Percentiles rank a stretch among this genome's conserved stretches.
Evolutionary conservation across 2,797 vertebrate species (phyloP).

Genomic region (Hirundo rustica): DNA sequence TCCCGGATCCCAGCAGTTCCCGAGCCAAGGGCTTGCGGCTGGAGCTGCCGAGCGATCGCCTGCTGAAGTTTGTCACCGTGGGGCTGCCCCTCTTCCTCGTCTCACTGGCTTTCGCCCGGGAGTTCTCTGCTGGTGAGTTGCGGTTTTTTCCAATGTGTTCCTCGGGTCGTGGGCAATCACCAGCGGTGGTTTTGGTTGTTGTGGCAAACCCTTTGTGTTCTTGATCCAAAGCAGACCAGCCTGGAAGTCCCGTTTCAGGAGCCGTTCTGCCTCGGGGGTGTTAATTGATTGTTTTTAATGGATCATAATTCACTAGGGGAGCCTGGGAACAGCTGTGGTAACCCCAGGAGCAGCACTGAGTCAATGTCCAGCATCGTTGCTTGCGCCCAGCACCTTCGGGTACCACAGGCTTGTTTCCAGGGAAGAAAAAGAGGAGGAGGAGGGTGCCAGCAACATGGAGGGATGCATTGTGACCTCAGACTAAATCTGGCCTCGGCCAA

Average conservation of each 20-base stretch:
- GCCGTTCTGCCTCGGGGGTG: not conserved
- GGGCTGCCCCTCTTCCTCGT: conserved; percentile 91
- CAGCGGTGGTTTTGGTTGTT: fast-evolving
- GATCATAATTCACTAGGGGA: not conserved
- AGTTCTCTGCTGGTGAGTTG: conserved; percentile 88
- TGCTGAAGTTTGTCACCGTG: conserved; percentile 90
- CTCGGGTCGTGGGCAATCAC: fast-evolving
- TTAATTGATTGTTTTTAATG: not conserved
- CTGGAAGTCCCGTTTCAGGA: not conserved
- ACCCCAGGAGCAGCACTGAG: not conserved
- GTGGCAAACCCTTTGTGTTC: not conserved
- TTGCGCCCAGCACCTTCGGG: not conserved
- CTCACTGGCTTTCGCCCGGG: conserved; percentile 89
- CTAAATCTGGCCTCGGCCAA: not conserved
- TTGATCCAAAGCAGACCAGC: fast-evolving
- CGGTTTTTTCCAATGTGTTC: not conserved
- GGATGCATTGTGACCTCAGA: not conserved
- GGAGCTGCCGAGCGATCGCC: conserved; percentile 91
- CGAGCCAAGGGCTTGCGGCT: conserved; percentile 82
- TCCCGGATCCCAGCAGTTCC: conserved; percentile 77
- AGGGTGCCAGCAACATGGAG: not conserved
- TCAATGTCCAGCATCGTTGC: not conserved
- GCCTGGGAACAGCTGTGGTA: not conserved
- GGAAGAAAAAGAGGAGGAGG: not conserved
- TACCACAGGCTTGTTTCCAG: fast-evolving